Evolutionary conservation across 2,888 invertebrate species (phyloP).

Genomic region (Cantharis rustica): DNA sequence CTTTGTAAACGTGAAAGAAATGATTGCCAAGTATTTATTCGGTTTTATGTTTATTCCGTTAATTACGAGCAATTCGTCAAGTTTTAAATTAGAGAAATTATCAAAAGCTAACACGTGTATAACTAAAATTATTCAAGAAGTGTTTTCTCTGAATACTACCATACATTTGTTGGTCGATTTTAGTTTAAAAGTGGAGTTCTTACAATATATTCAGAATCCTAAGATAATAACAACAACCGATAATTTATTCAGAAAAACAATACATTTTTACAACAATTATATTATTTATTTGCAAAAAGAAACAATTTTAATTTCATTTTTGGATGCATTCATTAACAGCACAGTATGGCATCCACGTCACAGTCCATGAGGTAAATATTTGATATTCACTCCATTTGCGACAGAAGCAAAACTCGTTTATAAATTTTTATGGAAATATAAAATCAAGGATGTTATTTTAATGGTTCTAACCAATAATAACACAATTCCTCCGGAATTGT

Average conservation of each 20-base stretch:
- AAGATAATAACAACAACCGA: neutral
- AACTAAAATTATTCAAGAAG: neutral
- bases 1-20: neutral
- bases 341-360: neutral
- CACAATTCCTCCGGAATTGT: neutral
- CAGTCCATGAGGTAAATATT: constrained; percentile 1
- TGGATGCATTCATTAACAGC: neutral
- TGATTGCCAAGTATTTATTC: neutral
- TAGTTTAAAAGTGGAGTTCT: neutral
- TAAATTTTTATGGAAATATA: neutral
- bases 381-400: neutral
- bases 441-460: neutral
- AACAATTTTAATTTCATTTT: neutral
- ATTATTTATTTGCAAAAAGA: neutral
- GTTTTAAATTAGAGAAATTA: neutral
- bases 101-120: neutral
- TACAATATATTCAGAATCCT: neutral
- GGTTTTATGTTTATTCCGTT: neutral
- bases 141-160: neutral
- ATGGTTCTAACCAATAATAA: neutral
- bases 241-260: neutral
- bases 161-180: neutral
- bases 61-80: neutral
- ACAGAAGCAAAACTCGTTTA: neutral
- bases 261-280: neutral